Evolutionary conservation across 2,888 invertebrate genomes (phyloP).

Genomic region (Caenorhabditis sp.): DNA sequence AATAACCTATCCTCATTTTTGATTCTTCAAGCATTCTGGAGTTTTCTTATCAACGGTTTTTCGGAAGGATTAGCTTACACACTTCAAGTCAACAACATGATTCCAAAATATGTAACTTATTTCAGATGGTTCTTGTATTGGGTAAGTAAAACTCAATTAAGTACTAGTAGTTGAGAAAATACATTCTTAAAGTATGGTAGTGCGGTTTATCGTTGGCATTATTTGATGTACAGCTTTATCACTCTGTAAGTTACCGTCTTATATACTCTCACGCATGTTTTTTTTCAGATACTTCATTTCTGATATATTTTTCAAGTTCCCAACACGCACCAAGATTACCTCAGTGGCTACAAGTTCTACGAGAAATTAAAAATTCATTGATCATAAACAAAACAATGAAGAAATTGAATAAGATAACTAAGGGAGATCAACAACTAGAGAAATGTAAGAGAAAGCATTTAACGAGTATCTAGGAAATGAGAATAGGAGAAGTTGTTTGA

Average conservation of each 20-base stretch:
- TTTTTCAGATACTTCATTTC: conserved; percentile 10
- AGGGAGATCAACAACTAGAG: conserved; percentile 30
- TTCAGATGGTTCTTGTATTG: conserved; percentile 14
- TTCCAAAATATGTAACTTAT: background rate
- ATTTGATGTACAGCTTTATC: conserved; percentile 7
- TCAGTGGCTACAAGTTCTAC: background rate
- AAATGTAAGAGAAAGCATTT: conserved; percentile 34
- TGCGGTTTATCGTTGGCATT: conserved; percentile 21
- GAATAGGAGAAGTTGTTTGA: conserved; percentile 24
- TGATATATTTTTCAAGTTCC: conserved; percentile 20
- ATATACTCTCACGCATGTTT: conserved; percentile 2
- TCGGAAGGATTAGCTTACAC: conserved; percentile 19
- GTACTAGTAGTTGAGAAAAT: background rate
- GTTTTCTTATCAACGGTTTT: conserved; percentile 9
- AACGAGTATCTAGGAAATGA: conserved; percentile 37
- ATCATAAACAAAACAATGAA: conserved; percentile 6
- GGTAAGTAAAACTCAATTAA: background rate
- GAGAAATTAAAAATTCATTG: background rate
- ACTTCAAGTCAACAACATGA: background rate
- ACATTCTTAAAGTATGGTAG: conserved; percentile 16
- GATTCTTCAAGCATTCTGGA: conserved; percentile 11
- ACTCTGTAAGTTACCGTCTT: conserved; percentile 10
- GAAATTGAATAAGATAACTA: conserved; percentile 4
- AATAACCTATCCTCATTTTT: background rate
- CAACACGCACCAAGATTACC: conserved; percentile 7